Conservation (phyloP, 2,113 vertebrate species). For the Catharus bicknelli region DNA sequence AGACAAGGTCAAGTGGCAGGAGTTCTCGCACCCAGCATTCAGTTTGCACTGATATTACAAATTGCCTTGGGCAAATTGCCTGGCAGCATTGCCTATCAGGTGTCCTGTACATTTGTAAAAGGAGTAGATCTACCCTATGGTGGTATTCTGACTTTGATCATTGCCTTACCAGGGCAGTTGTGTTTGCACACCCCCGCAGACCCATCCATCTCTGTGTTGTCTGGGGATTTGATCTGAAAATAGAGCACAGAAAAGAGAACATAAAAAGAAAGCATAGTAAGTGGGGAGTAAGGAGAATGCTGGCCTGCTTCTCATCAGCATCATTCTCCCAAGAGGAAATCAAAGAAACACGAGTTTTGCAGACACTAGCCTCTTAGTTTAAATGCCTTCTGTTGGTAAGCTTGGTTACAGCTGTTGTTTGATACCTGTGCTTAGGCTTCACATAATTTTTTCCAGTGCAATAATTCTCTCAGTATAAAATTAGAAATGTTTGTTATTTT, state of each 20-base stretch:
- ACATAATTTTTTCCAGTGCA: slow-evolving; percentile 71
- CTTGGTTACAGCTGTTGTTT: slow-evolving; percentile 63
- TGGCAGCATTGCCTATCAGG: not conserved
- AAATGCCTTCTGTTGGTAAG: slow-evolving; percentile 21
- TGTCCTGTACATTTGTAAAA: not conserved
- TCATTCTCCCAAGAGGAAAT: slow-evolving; percentile 50
- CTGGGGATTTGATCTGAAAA: not conserved
- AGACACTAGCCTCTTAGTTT: slow-evolving; percentile 39
- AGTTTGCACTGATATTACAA: not conserved
- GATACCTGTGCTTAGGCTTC: slow-evolving; percentile 60
- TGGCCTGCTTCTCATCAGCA: not conserved
- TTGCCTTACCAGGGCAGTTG: not conserved
- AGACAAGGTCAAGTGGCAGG: not conserved
- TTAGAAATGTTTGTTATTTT: slow-evolving; percentile 71
- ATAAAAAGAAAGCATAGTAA: not conserved
- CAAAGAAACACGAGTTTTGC: slow-evolving; percentile 41
- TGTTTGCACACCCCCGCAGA: not conserved
- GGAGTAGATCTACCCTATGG: not conserved
- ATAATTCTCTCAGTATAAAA: slow-evolving; percentile 54
- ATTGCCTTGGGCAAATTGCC: not conserved
- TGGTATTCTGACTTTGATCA: not conserved
- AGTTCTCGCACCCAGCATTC: not conserved
- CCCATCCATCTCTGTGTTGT: not conserved
- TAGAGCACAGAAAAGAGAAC: not conserved
- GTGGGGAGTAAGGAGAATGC: not conserved